Conservation (phyloP, 2,888 invertebrate genomes). For the Falcaria lacertinaria region DNA sequence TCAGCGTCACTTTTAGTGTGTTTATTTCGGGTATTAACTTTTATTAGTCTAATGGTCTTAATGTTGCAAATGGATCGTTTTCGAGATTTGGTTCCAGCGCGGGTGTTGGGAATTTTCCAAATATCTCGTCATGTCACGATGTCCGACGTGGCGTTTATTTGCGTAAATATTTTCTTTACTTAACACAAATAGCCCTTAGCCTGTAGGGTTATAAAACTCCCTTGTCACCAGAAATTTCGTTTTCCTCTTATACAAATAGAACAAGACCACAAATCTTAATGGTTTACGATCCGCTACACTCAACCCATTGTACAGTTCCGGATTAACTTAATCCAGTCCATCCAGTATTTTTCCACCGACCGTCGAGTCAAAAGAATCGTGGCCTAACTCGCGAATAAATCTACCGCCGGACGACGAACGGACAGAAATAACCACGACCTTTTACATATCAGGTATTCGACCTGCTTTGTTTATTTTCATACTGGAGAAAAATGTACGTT, state of each 20-base stretch:
- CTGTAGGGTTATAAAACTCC: too few relatives aligned
- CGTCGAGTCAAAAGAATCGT: neutral
- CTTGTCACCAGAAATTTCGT: too few relatives aligned
- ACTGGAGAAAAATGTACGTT: conserved; percentile 4
- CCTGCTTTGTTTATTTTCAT: conserved; percentile 10
- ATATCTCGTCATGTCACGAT: neutral
- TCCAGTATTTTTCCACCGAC: neutral
- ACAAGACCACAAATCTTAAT: too few relatives aligned
- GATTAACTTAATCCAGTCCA: neutral
- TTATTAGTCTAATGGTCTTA: conserved; percentile 2
- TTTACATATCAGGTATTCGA: conserved; percentile 13
- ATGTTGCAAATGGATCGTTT: neutral
- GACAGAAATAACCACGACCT: conserved; percentile 9
- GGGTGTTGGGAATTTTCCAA: neutral
- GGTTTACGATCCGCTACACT: neutral
- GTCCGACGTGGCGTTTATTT: neutral
- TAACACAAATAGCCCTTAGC: neutral
- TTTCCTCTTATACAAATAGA: too few relatives aligned
- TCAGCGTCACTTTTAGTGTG: conserved; percentile 3
- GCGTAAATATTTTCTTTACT: neutral
- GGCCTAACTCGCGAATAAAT: neutral
- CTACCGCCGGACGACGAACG: neutral
- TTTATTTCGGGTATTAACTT: conserved; percentile 4
- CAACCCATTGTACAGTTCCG: neutral
- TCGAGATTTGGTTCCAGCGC: neutral